Evolutionary conservation across 2,113 vertebrate species (phyloP), one percentile per base, ranked within the genome.

Genomic region (Butorides virescens): DNA sequence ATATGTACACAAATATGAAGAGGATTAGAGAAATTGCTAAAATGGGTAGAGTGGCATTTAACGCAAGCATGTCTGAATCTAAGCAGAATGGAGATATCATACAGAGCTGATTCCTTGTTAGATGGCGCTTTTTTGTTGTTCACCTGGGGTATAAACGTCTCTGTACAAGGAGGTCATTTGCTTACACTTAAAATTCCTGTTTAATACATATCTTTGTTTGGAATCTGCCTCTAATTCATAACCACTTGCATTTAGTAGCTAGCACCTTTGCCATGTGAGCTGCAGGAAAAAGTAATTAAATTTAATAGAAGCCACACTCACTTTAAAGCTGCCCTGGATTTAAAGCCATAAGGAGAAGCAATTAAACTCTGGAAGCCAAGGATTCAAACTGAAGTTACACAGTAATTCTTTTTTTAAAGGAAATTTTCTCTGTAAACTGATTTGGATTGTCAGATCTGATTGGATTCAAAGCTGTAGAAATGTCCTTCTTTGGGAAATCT

Each of bases 271-370:
- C 86, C 74, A 78, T 81, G 84, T 0, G 20, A 93, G 91, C 95
- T 96, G 88, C 93, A 95, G 95, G 80, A 74, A 91, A 93, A 86
- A 63, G 92, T 92, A 71, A 96, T 96, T 97, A 97, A 94, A 95
- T 95, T 97, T 97, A 96, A 95, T 95, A 62, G 92, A 93, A 94
- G 96, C 81, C 95, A 97, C 95, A 86, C 91, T 95, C 39, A n/a
- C 97, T 97, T 97, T 97, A 95, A 97, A 97, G 96, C 93, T 93
- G 92, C 74, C 81, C 81, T 70, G 88, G 67, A 73, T 96, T 95
- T 92, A 92, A 92, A 87, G 86, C 80, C 86, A 93, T 66, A 37
- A 90, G 94, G 86, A 96, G 90, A 96, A 91, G 95, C 94, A 96
- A 97, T 97, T 97, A 97, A 96, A 92, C 36, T 72, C 53, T 58